These are phyloP conservation scores for Andricus quercusramuli DNA, from an alignment of 2,888 invertebrate genomes.

Conservation along the genomic window DNA sequence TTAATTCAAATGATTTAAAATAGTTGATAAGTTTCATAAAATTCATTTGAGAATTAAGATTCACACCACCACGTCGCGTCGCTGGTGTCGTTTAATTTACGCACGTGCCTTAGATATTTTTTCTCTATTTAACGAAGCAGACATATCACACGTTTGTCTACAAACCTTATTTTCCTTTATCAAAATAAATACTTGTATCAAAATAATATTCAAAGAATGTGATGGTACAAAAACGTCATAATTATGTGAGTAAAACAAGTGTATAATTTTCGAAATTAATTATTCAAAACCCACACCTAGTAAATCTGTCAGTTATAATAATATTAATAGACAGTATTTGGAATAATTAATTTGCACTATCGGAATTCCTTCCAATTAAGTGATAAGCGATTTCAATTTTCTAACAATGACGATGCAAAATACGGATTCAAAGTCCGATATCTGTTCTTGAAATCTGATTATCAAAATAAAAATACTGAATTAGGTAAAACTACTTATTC, in stretches of 20 bases:
- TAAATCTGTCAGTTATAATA: too few relatives aligned
- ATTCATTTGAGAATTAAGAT: too few relatives aligned
- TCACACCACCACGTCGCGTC: too few relatives aligned
- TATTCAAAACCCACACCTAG: too few relatives aligned
- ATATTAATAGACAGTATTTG: not conserved
- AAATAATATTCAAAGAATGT: not conserved
- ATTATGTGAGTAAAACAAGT: not conserved
- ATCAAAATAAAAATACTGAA: not conserved
- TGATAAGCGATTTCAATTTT: not conserved
- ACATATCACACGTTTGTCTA: not conserved
- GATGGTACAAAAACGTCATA: not conserved
- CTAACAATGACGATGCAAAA: not conserved
- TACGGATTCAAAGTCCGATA: not conserved
- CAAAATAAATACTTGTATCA: not conserved
- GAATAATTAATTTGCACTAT: not conserved
- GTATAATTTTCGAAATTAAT: not conserved
- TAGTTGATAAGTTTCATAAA: too few relatives aligned
- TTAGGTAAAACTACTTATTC: not conserved
- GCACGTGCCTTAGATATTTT: constrained; percentile 1
- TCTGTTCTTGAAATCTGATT: not conserved
- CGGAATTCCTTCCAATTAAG: not conserved
- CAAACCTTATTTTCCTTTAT: not conserved
- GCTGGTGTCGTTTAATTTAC: not conserved
- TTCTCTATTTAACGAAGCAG: not conserved
- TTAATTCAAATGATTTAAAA: too few relatives aligned